A percentile compares a stretch with the other conserved stretches of the same genome.
Conservation (phyloP, 2,888 invertebrate genomes). For the Amphiduros pacificus region DNA sequence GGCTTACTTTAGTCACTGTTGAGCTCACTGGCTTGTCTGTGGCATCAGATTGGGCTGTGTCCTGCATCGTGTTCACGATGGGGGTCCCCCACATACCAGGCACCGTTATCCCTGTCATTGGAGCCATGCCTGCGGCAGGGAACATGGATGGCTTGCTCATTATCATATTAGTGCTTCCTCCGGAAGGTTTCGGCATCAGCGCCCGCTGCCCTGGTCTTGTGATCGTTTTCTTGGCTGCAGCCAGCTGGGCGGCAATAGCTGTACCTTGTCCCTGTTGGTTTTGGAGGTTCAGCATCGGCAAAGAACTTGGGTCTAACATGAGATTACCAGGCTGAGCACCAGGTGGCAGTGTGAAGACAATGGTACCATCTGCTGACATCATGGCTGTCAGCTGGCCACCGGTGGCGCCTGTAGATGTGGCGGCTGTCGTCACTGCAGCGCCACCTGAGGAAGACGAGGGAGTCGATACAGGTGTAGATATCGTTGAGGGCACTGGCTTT, state of each 20-base stretch:
- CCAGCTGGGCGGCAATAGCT: not conserved
- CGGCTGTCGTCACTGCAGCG: constrained; percentile 8
- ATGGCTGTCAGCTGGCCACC: constrained; percentile 23
- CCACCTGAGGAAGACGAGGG: constrained; percentile 2
- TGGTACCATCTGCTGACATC: constrained; percentile 39
- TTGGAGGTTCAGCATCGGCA: constrained; percentile 8
- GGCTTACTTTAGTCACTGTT: not conserved
- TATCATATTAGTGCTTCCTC: too few species aligned
- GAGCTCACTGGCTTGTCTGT: not conserved
- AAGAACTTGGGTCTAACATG: constrained; percentile 13
- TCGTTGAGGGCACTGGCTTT: constrained; percentile 34
- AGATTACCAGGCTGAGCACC: constrained; percentile 22
- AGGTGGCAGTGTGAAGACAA: constrained; percentile 46
- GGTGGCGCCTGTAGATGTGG: not conserved
- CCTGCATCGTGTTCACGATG: not conserved
- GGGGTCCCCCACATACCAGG: not conserved
- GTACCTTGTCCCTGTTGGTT: not conserved
- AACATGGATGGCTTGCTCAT: not conserved
- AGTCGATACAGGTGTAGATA: not conserved
- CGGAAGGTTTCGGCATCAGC: constrained; percentile 31
- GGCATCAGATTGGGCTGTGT: not conserved
- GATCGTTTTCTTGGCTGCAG: not conserved
- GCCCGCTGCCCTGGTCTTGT: constrained; percentile 23
- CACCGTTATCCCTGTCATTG: too few species aligned
- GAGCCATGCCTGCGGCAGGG: too few species aligned